These are phyloP conservation scores for Hozukius guyotensis DNA, from an alignment of 2,797 vertebrate species.

Conservation along the genomic window DNA sequence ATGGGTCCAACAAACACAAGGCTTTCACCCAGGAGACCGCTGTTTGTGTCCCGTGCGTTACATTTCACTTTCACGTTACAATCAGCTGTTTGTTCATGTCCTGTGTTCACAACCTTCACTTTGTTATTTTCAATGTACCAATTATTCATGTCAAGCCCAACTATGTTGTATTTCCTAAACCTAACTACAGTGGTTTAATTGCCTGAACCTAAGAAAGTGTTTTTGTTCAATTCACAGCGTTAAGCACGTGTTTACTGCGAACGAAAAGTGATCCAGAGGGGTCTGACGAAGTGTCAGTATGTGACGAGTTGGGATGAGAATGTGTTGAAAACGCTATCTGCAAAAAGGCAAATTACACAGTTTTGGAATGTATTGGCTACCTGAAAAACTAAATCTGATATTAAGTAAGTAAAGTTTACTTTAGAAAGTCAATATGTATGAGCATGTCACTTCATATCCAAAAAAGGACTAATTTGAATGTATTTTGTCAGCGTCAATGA, in stretches of 20 bases:
- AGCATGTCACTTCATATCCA: background rate
- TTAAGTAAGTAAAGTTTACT: background rate
- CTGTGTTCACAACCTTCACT: too few relatives aligned
- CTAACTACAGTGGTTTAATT: too few relatives aligned
- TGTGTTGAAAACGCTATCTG: background rate
- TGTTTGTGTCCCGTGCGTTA: too few relatives aligned
- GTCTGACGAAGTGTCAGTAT: background rate
- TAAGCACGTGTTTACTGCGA: background rate
- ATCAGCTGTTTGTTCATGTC: too few relatives aligned
- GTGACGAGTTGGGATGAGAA: background rate
- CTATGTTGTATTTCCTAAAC: too few relatives aligned
- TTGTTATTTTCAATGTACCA: too few relatives aligned
- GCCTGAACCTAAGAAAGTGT: too few relatives aligned
- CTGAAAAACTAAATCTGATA: background rate
- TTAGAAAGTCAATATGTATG: background rate
- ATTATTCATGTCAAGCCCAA: too few relatives aligned
- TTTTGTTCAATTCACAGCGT: background rate
- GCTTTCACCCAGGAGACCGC: rapidly evolving
- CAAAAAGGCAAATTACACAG: background rate
- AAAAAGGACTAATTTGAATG: background rate
- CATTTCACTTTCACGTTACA: too few relatives aligned
- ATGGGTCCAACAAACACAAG: too few relatives aligned
- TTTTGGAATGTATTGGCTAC: background rate
- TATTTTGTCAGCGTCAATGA: background rate
- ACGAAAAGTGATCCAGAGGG: background rate